Percentiles rank a stretch among this genome's conserved stretches.
Conservation (phyloP, 1,140 invertebrate species). For the Adoxophyes honmai region DNA sequence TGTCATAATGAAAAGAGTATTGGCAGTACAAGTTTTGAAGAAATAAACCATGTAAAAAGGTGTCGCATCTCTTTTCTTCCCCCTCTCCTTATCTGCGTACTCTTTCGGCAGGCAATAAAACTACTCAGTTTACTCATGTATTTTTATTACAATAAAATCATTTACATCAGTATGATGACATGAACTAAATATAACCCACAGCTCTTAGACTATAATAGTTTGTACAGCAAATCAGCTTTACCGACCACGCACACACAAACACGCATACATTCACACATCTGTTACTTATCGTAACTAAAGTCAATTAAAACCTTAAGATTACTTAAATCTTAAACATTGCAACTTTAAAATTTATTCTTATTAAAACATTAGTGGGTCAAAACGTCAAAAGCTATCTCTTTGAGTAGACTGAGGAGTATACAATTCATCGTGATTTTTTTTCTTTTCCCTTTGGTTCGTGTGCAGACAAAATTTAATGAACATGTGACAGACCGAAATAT, state of each 20-base stretch:
- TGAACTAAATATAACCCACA: conserved; percentile 27
- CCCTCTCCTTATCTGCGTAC: no score
- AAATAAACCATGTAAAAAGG: conserved; percentile 45
- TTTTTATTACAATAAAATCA: conserved; percentile 24
- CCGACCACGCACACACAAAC: not conserved
- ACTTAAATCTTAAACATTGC: conserved; percentile 14
- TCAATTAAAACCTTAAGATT: not conserved
- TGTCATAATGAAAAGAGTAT: conserved; percentile 46
- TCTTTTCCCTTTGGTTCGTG: not conserved
- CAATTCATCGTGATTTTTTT: not conserved
- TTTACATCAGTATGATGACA: conserved; percentile 20
- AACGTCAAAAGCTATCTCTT: not conserved
- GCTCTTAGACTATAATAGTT: conserved; percentile 26
- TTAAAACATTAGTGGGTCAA: not conserved
- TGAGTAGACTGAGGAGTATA: not conserved
- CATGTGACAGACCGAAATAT: no score
- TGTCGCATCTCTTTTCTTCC: conserved; percentile 21
- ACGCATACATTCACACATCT: conserved; percentile 3
- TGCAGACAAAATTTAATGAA: not conserved
- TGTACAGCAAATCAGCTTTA: conserved; percentile 21
- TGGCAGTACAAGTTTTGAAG: conserved; percentile 48
- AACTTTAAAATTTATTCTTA: not conserved
- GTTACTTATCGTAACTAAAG: not conserved
- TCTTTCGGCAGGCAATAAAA: no score
- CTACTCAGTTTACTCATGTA: no score